These are phyloP conservation scores for Micromesistius poutassou DNA, from an alignment of 2,797 vertebrate species.

Conservation along the genomic window DNA sequence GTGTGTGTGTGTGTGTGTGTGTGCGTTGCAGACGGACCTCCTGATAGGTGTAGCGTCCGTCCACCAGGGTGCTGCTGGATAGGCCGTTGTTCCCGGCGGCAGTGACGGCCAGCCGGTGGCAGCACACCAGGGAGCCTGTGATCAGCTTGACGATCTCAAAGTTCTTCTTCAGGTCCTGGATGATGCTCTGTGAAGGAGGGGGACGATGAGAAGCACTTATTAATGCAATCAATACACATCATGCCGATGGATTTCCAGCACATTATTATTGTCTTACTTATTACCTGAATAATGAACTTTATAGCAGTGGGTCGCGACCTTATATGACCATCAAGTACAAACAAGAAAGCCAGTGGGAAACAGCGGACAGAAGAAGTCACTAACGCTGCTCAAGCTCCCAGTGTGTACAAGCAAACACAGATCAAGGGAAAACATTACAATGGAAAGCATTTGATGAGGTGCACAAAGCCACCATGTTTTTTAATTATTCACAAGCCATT, in stretches of 20 bases:
- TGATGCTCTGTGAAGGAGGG: conserved; percentile 84
- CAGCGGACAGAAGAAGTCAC: too few relatives aligned
- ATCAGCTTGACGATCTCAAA: conserved; percentile 99
- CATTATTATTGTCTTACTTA: not conserved
- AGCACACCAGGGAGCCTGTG: conserved; percentile 92
- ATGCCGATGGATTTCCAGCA: too few relatives aligned
- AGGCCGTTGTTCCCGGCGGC: conserved; percentile 85
- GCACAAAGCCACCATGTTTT: too few relatives aligned
- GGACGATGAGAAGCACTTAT: not conserved
- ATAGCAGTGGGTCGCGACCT: not conserved
- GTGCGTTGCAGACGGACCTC: conserved; percentile 74
- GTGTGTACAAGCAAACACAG: too few relatives aligned
- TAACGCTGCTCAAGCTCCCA: too few relatives aligned
- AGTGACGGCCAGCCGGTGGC: conserved; percentile 88
- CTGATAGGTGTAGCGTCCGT: conserved; percentile 94
- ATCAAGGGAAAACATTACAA: too few relatives aligned
- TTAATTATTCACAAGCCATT: too few relatives aligned
- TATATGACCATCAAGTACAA: too few relatives aligned
- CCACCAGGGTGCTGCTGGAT: conserved; percentile 84
- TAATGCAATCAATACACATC: not conserved
- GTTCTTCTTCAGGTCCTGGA: conserved; percentile 98
- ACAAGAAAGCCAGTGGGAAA: too few relatives aligned
- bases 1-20: not conserved
- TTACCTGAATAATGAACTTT: not conserved
- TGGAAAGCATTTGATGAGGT: too few relatives aligned